Percentiles rank a stretch among this genome's conserved stretches.
Evolutionary conservation across 2,113 vertebrate genomes (phyloP).

Genomic region (Gopherus evgoodei): DNA sequence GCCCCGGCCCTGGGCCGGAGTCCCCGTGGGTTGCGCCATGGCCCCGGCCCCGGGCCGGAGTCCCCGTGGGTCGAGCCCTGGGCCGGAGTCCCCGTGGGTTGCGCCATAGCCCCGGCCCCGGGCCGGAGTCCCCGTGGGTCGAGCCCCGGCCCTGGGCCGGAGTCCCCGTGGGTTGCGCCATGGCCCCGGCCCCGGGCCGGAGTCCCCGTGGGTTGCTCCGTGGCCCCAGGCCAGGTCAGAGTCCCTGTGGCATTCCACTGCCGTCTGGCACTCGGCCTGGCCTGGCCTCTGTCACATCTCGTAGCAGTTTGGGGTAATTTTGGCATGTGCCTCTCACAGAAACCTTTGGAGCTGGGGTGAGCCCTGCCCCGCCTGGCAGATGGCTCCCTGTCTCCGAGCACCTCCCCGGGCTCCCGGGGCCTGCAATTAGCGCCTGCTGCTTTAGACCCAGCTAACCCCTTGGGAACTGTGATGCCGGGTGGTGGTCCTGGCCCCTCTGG

Average conservation of each 20-base stretch:
- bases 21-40: not conserved
- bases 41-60: too few relatives aligned
- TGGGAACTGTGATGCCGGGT: not conserved
- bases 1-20: too few relatives aligned
- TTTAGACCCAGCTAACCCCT: not conserved
- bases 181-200: too few relatives aligned
- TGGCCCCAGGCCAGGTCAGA: too few relatives aligned
- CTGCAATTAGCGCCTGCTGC: not conserved
- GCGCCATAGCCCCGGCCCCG: too few relatives aligned
- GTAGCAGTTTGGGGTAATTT: accelerated
- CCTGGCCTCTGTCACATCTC: not conserved
- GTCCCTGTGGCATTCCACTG: too few relatives aligned
- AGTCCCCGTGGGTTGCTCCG: accelerated
- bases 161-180: accelerated
- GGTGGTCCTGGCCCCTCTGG: too few relatives aligned
- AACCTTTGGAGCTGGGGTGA: not conserved
- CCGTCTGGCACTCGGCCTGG: not conserved
- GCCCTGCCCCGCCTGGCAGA: not conserved
- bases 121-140: too few relatives aligned
- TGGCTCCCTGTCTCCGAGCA: not conserved
- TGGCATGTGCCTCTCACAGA: not conserved
- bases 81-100: not conserved
- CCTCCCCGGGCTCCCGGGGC: not conserved
- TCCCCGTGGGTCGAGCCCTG: not conserved
- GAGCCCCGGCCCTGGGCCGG: accelerated